Evolutionary conservation across 2,113 vertebrate species (phyloP).

Genomic region (Leucosticte australis): DNA sequence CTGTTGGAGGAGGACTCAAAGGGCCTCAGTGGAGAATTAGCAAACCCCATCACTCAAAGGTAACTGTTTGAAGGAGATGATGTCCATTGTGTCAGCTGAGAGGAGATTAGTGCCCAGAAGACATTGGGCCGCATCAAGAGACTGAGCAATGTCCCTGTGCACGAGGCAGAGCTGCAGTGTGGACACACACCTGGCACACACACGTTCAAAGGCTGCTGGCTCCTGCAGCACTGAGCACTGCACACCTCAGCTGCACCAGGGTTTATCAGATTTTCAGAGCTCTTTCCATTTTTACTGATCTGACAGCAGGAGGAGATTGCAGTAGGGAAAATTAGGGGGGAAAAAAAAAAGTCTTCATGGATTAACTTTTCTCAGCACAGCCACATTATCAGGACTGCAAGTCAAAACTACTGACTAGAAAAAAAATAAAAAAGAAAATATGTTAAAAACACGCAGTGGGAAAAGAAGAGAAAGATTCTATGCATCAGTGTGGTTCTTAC

Average conservation of each 20-base stretch:
- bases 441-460: background rate
- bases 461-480: background rate
- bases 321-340: background rate
- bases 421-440: background rate
- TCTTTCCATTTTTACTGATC: background rate
- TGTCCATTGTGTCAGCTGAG: background rate
- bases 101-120: background rate
- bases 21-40: background rate
- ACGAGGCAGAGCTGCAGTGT: background rate
- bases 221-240: background rate
- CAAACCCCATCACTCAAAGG: background rate
- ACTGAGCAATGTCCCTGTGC: background rate
- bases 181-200: background rate
- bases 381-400: background rate
- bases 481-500: background rate
- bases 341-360: fast-evolving
- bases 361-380: background rate
- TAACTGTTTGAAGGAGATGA: background rate
- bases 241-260: background rate
- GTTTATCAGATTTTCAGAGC: background rate
- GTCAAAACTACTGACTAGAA: background rate
- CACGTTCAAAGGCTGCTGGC: background rate
- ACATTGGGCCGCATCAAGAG: background rate
- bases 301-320: background rate
- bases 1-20: background rate